A percentile compares a stretch with the other conserved stretches of the same genome.
These are phyloP conservation scores for Nomada ferruginata DNA, from an alignment of 2,888 invertebrate genomes.

Conservation along the genomic window DNA sequence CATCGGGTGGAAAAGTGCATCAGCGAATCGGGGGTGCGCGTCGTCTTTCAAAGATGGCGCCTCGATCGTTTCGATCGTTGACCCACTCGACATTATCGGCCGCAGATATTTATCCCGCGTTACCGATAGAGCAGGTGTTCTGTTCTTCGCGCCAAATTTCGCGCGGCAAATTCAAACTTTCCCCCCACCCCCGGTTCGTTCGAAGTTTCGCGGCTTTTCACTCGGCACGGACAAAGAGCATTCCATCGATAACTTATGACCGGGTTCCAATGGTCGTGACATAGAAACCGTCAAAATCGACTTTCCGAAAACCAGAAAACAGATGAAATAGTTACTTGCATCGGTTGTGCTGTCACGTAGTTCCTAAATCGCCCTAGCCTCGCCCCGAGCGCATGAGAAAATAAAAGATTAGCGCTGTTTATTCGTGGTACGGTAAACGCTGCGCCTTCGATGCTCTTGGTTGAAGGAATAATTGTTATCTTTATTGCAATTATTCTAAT, in stretches of 20 bases:
- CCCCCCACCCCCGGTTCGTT: background rate
- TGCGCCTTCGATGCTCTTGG: conserved; percentile 52
- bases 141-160: background rate
- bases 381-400: conserved; percentile 80
- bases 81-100: conserved; percentile 49
- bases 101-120: conserved; percentile 33
- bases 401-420: conserved; percentile 55
- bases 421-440: conserved; percentile 68
- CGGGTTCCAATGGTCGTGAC: conserved; percentile 47
- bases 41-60: conserved; percentile 57
- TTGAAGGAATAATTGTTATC: conserved; percentile 52
- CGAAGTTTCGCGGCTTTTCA: conserved; percentile 42
- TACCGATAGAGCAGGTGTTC: conserved; percentile 40
- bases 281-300: conserved; percentile 65
- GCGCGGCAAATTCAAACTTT: background rate
- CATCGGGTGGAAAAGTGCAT: conserved; percentile 53
- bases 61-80: conserved; percentile 8
- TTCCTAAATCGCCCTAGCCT: conserved; percentile 84
- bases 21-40: conserved; percentile 36
- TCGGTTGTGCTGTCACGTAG: conserved; percentile 84
- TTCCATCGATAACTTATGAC: conserved; percentile 33
- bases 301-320: conserved; percentile 60
- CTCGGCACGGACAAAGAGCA: conserved; percentile 49
- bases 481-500: conserved; percentile 30
- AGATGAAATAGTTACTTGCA: conserved; percentile 83